These are phyloP conservation scores for Chitala chitala DNA, from an alignment of 2,113 vertebrate genomes.

Conservation along the genomic window DNA sequence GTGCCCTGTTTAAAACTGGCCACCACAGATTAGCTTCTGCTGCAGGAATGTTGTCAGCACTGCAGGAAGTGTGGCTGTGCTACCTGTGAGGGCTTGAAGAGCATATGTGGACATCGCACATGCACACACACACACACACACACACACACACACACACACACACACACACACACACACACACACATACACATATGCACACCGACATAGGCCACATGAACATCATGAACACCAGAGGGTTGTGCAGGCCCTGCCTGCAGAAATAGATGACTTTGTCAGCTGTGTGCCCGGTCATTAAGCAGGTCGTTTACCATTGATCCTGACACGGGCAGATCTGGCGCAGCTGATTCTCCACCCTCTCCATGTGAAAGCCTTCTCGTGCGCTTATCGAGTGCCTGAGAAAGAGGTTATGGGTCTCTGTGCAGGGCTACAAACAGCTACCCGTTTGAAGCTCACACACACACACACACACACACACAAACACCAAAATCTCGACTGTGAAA, in stretches of 20 bases:
- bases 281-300: constrained; percentile 53
- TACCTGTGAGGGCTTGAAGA: no score
- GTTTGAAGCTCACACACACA: neutral
- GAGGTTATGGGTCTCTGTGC: no score
- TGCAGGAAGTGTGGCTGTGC: neutral
- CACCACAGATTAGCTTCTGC: neutral
- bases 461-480: neutral
- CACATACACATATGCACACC: no score
- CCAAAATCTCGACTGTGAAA: no score
- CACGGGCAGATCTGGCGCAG: constrained; percentile 49
- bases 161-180: no score
- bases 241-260: constrained; percentile 35
- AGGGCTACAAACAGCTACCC: neutral
- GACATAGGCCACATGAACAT: no score
- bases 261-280: constrained; percentile 47
- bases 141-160: no score
- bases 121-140: constrained; percentile 18
- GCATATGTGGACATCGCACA: neutral
- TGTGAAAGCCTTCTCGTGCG: neutral
- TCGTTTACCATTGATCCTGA: constrained; percentile 62
- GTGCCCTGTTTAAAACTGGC: no score
- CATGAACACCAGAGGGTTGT: no score
- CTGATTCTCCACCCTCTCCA: neutral
- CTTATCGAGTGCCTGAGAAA: neutral
- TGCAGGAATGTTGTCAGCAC: neutral